Conservation (phyloP, 1,140 invertebrate species). For the Saccostrea cuccullata region DNA sequence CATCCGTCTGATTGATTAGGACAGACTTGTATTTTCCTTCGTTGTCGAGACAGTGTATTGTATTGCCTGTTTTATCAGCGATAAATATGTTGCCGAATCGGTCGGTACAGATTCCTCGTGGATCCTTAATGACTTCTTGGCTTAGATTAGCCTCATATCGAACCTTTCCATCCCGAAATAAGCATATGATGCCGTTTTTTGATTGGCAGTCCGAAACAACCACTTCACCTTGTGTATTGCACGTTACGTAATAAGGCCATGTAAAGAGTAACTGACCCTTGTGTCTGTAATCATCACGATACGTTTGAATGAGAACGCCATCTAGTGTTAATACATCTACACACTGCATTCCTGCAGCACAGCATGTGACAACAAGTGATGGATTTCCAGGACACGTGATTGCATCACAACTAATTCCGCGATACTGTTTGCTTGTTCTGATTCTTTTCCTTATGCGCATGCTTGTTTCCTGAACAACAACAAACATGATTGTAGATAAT, state of each 20-base stretch:
- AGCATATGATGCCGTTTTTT: conserved; percentile 61
- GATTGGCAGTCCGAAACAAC: conserved; percentile 66
- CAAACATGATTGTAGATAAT: conserved; percentile 63
- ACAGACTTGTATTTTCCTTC: conserved; percentile 49
- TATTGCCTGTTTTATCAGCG: conserved; percentile 55
- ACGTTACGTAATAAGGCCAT: conserved; percentile 66
- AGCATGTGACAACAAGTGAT: conserved; percentile 62
- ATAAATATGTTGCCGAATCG: conserved; percentile 56
- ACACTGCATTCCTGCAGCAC: conserved; percentile 63
- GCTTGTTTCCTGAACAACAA: conserved; percentile 54
- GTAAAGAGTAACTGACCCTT: conserved; percentile 59
- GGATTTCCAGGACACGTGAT: conserved; percentile 54
- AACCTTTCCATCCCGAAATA: conserved; percentile 57
- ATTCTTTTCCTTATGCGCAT: conserved; percentile 64
- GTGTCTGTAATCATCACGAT: conserved; percentile 60
- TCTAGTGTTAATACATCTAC: conserved; percentile 64
- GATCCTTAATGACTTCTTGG: conserved; percentile 59
- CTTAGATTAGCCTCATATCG: conserved; percentile 58
- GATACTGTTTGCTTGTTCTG: conserved; percentile 64
- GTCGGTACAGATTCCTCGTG: conserved; percentile 63
- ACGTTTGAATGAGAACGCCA: conserved; percentile 59
- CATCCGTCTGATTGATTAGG: conserved; percentile 43
- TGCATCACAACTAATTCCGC: conserved; percentile 61
- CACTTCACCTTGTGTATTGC: conserved; percentile 61
- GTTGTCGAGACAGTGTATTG: conserved; percentile 43